Evolutionary conservation across 2,113 vertebrate species (phyloP).

Genomic region (Camelus bactrianus): DNA sequence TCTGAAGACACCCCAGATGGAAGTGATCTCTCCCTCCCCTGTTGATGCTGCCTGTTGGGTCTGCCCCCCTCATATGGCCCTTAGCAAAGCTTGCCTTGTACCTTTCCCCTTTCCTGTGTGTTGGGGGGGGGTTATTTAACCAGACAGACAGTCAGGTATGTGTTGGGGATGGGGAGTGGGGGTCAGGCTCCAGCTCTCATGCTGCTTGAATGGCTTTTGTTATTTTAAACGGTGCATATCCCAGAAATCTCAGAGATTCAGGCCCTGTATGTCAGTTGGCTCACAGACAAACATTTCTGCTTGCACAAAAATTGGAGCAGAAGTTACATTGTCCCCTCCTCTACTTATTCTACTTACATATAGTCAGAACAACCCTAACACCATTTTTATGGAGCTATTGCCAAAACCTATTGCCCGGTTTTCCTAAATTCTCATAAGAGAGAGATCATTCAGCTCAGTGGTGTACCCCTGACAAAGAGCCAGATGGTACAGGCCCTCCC

Average conservation of each 20-base stretch:
- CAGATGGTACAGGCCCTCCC: background rate
- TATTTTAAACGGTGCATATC: background rate
- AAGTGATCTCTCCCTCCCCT: background rate
- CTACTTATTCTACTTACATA: background rate
- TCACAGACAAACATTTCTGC: background rate
- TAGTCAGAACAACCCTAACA: background rate
- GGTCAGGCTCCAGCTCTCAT: background rate
- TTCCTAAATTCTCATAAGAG: conserved; percentile 38
- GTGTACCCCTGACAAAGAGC: background rate
- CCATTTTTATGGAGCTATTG: background rate
- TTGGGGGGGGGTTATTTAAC: background rate
- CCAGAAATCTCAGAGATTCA: background rate
- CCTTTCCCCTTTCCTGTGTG: background rate
- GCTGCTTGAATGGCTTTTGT: background rate
- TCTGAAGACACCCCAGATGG: background rate
- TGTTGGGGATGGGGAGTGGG: background rate
- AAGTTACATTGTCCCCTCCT: background rate
- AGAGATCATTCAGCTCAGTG: background rate
- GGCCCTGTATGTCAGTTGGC: background rate
- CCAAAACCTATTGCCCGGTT: background rate
- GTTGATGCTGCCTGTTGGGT: background rate
- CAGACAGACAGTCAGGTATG: background rate
- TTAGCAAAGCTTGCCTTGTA: conserved; percentile 12
- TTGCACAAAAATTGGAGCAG: background rate
- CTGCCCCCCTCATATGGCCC: background rate